A percentile compares a stretch with the other conserved stretches of the same genome.
Conservation (phyloP, 2,888 invertebrate species). For the Pyrrhosoma nymphula region DNA sequence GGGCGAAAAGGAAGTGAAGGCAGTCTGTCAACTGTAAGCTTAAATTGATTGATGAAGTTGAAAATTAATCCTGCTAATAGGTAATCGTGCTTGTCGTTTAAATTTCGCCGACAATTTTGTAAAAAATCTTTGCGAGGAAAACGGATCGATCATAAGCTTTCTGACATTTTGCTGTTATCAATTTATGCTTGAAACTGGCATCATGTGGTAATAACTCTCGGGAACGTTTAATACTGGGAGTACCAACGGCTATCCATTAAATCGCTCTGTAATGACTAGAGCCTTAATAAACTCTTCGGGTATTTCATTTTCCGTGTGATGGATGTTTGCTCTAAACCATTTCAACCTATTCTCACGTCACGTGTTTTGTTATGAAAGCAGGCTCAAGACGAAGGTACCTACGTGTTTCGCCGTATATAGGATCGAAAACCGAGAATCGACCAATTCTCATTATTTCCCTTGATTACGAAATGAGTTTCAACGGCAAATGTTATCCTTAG, state of each 20-base stretch:
- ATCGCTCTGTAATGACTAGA: background rate
- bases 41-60: background rate
- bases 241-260: background rate
- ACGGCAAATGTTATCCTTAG: background rate
- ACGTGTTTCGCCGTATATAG: too few species aligned
- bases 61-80: slow-evolving; percentile 3
- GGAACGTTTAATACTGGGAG: background rate
- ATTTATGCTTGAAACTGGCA: background rate
- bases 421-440: background rate
- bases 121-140: background rate
- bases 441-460: background rate
- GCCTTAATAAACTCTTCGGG: background rate
- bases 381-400: too few species aligned
- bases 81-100: background rate
- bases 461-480: background rate
- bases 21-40: background rate
- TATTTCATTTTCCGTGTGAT: background rate
- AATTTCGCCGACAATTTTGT: background rate
- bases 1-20: background rate
- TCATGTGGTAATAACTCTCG: background rate
- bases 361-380: background rate
- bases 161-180: background rate
- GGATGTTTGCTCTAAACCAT: background rate
- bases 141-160: background rate
- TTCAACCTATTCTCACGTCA: background rate